phyloP scores from a whole-genome alignment of 2,888 invertebrate species.

The Drosophila aldrichi region DNA sequence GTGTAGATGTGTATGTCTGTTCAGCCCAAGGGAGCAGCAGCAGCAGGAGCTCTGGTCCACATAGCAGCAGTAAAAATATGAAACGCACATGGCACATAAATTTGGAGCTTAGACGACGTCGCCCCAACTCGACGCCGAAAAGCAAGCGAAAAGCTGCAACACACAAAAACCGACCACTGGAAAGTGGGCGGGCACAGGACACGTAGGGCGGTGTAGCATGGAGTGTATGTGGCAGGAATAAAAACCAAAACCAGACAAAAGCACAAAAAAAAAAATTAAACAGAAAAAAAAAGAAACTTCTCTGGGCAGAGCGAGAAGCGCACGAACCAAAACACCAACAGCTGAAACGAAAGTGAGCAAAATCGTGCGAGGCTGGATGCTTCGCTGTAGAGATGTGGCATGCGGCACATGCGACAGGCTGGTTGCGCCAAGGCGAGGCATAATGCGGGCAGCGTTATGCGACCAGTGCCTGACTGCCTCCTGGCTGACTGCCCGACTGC shows the following conservation, averaged over 20 bases:
- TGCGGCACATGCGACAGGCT: conserved; percentile 5
- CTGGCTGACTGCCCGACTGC: conserved; percentile 35
- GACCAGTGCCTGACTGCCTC: conserved; percentile 39
- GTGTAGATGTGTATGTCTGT: conserved; percentile 6
- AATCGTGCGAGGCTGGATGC: background rate
- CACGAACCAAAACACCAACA: conserved; percentile 65
- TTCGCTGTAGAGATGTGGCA: conserved; percentile 2
- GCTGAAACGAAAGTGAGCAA: conserved; percentile 41
- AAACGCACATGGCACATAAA: conserved; percentile 77
- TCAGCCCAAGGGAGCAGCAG: conserved; percentile 26
- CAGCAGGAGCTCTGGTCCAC: conserved; percentile 52
- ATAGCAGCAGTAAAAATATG: conserved; percentile 73
- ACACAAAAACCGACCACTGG: conserved; percentile 48
- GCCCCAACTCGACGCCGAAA: conserved; percentile 50
- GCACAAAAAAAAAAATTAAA: background rate
- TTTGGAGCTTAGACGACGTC: conserved; percentile 72
- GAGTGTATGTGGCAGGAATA: conserved; percentile 47
- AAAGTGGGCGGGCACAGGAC: background rate
- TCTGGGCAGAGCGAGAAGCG: conserved; percentile 40
- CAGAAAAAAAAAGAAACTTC: background rate
- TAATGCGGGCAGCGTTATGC: conserved; percentile 76
- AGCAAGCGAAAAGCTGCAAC: conserved; percentile 49
- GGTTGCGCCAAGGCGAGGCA: conserved; percentile 43
- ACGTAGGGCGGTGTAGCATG: background rate
- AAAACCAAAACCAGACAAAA: conserved; percentile 66